phyloP scores from a whole-genome alignment of 2,888 invertebrate species.

The Chironomus tentans region DNA sequence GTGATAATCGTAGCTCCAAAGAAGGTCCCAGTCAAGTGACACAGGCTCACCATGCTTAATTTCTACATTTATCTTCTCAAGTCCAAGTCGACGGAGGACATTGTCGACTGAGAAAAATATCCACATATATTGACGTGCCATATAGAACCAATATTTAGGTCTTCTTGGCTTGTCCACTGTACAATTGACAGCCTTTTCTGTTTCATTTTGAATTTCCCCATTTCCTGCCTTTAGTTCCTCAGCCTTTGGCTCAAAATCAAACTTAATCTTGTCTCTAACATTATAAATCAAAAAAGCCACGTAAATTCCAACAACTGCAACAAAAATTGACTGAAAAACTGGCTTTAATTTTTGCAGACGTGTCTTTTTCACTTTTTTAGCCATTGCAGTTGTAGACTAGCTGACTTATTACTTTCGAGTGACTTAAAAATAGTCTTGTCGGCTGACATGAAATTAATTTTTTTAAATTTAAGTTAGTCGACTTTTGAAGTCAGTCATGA shows the following conservation, averaged over 20 bases:
- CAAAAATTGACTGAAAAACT: not conserved
- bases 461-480: no score
- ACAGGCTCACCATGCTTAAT: conserved; percentile 34
- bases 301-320: not conserved
- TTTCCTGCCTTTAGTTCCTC: not conserved
- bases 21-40: conserved; percentile 64
- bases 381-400: not conserved
- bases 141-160: conserved; percentile 51
- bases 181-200: not conserved
- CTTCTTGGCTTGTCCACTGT: conserved; percentile 27
- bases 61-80: conserved; percentile 47
- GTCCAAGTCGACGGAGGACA: conserved; percentile 69
- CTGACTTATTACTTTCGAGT: no score
- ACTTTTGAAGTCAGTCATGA: no score
- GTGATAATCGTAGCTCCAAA: conserved; percentile 87
- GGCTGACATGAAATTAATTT: no score
- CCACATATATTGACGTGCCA: conserved; percentile 19
- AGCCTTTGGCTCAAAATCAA: not conserved
- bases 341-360: not conserved
- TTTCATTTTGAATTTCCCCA: not conserved
- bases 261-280: not conserved
- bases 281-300: not conserved
- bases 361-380: not conserved
- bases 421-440: no score
- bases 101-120: conserved; percentile 40